Conservation (phyloP, 2,888 invertebrate genomes). For the Lasioglossum vierecki region DNA sequence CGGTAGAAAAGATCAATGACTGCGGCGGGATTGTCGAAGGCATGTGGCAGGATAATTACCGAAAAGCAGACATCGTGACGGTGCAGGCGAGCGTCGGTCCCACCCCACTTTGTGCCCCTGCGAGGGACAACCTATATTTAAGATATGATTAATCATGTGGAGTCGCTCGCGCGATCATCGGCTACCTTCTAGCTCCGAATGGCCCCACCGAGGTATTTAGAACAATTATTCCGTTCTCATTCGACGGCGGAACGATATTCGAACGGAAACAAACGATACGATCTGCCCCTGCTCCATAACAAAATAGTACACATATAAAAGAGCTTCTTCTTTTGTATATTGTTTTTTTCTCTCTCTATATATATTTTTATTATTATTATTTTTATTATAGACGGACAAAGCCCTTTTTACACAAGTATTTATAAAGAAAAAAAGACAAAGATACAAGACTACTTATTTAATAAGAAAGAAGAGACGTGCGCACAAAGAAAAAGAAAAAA, state of each 20-base stretch:
- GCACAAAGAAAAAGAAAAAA: too few species aligned
- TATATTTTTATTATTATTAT: too few species aligned
- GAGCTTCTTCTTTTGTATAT: too few species aligned
- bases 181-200: constrained; percentile 55
- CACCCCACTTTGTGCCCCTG: constrained; percentile 55
- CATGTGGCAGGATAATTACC: constrained; percentile 67
- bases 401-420: too few species aligned
- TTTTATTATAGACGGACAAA: too few species aligned
- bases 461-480: too few species aligned
- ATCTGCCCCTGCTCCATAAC: constrained; percentile 7
- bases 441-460: too few species aligned
- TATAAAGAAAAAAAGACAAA: too few species aligned
- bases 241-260: constrained; percentile 55
- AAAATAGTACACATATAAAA: too few species aligned
- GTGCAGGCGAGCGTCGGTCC: constrained; percentile 23
- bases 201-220: constrained; percentile 32
- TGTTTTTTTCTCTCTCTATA: too few species aligned
- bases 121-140: constrained; percentile 74
- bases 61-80: constrained; percentile 29
- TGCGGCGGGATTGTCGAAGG: constrained; percentile 41
- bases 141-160: constrained; percentile 79
- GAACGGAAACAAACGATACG: constrained; percentile 51
- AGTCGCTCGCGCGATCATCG: constrained; percentile 59
- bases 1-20: constrained; percentile 59
- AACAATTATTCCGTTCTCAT: constrained; percentile 72